Base-by-base conservation (phyloP, 30 jellyfish, hydroid and myxozoan species). In the Hydra vulgaris region DNA sequence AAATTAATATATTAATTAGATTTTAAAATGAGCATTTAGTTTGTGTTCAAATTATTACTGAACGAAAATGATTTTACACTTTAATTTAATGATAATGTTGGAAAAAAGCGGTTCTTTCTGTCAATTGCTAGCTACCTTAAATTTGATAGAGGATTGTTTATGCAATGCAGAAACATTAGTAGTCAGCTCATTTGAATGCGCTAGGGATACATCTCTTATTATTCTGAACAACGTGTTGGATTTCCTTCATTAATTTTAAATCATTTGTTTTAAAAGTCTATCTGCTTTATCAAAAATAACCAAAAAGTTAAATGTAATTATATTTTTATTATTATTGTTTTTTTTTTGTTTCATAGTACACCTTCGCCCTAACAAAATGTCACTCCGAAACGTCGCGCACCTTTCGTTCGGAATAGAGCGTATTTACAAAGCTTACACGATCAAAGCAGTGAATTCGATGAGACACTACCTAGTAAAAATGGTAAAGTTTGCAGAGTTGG, bases 281-380 rank as follows among this genome's bases (percentile, higher is more conserved):
- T n/a, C n/a, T n/a, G n/a, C n/a, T n/a, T n/a, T n/a, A n/a, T n/a
- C n/a, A n/a, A n/a, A n/a, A n/a, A n/a, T n/a, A n/a, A n/a, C n/a
- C n/a, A n/a, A n/a, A n/a, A n/a, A n/a, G n/a, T n/a, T n/a, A n/a
- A n/a, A n/a, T n/a, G n/a, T n/a, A n/a, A 66, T 73, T 1, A 1
- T 73, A 8, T 21, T 27, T 7, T 73, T 73, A 4, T 19, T 0
- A 21, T 18, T 23, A 0, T 76, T 27, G 79, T 0, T 76, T 53
- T n/a, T n/a, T 16, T 16, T n/a, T 56, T 16, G 18, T 16, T 56
- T 56, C 71, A 56, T 40, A 88, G 96, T 54, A 81, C 96, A 15
- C 95, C 98, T 4, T 92, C 98, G 18, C 98, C 98, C 0, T 70
- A 80, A 20, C 94, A 95, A 21, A 79, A 86, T 71, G 87, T 87